Conservation (phyloP, 64 coral and sea anemone species). For the Porites australiensis region DNA sequence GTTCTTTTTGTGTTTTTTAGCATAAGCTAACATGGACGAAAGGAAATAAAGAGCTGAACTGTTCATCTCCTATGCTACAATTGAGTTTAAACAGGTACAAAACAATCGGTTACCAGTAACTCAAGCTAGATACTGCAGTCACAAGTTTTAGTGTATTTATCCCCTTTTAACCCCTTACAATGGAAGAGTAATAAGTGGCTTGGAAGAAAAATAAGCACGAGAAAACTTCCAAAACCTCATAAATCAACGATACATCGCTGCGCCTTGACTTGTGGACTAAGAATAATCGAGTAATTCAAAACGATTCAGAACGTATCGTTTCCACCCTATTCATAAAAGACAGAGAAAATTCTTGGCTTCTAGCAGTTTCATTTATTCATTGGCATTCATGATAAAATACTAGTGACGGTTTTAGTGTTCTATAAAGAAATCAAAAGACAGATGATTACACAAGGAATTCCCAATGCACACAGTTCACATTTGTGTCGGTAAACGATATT, state of each 20-base stretch:
- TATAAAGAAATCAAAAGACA: slow-evolving; percentile 12
- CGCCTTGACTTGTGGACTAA: neutral
- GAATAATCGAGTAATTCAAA: neutral
- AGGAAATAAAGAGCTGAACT: no score
- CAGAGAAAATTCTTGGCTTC: neutral
- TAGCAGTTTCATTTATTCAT: neutral
- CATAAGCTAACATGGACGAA: no score
- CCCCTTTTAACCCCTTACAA: slow-evolving; percentile 3
- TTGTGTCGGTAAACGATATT: neutral
- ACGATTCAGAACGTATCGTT: neutral
- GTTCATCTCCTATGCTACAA: no score
- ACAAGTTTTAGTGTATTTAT: neutral
- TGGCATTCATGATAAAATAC: slow-evolving; percentile 22
- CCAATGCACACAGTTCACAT: slow-evolving; percentile 14
- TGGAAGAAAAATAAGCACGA: slow-evolving; percentile 18
- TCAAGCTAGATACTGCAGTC: neutral
- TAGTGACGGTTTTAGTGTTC: slow-evolving; percentile 31
- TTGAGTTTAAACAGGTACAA: neutral
- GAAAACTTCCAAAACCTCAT: slow-evolving; percentile 23
- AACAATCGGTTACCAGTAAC: slow-evolving; percentile 1
- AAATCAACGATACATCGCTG: slow-evolving; percentile 39
- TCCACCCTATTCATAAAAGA: neutral
- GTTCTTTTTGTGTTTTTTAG: no score
- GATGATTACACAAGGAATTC: slow-evolving; percentile 44
- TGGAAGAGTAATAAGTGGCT: slow-evolving; percentile 8